Evolutionary conservation across 2,113 vertebrate species (phyloP).

Genomic region (Cyrtonyx montezumae): DNA sequence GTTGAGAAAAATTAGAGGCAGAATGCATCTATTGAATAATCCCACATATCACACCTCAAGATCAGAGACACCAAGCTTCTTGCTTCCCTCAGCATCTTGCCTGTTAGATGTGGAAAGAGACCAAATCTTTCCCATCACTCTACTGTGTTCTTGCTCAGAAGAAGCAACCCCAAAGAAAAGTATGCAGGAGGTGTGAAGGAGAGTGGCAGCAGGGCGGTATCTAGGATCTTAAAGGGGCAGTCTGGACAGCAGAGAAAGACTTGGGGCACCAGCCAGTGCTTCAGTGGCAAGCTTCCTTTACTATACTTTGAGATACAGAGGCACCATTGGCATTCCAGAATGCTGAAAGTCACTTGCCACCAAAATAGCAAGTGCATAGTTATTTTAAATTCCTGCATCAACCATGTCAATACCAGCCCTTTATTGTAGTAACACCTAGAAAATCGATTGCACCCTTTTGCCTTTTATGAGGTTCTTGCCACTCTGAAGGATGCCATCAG

Average conservation of each 20-base stretch:
- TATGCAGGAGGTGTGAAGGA: neutral
- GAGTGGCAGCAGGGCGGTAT: neutral
- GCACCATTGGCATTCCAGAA: neutral
- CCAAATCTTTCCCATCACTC: neutral
- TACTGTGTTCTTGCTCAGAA: neutral
- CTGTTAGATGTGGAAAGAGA: neutral
- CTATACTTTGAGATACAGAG: neutral
- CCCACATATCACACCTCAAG: neutral
- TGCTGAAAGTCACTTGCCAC: neutral
- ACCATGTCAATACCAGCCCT: neutral
- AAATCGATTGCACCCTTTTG: neutral
- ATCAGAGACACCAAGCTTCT: accelerated
- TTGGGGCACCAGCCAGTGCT: neutral
- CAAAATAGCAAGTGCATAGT: neutral
- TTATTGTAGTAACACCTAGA: neutral
- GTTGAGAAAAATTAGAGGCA: neutral
- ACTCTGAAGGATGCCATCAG: accelerated
- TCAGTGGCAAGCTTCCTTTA: neutral
- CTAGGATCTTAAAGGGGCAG: neutral
- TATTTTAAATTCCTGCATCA: neutral
- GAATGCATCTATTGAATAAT: neutral
- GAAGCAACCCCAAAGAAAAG: neutral
- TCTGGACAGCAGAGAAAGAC: neutral
- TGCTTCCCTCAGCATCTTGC: neutral
- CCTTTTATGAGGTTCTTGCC: neutral